Evolutionary conservation across 2,888 invertebrate species (phyloP).

Genomic region (Drosophila rellima): DNA sequence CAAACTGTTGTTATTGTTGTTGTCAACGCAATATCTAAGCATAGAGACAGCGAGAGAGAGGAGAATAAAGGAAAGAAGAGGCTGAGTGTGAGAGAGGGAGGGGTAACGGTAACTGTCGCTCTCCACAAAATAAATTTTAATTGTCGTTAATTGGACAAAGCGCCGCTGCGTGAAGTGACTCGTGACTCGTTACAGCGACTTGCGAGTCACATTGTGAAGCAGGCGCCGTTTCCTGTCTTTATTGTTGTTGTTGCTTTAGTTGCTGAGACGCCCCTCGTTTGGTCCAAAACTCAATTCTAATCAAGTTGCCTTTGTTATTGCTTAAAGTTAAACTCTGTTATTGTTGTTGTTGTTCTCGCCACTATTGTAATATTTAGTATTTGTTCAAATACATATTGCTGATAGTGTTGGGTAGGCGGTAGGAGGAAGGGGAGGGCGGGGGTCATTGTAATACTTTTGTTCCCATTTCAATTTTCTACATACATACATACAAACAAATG

Average conservation of each 20-base stretch:
- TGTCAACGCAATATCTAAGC: conserved; percentile 11
- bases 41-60: not conserved
- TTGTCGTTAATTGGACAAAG: conserved; percentile 69
- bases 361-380: conserved; percentile 8
- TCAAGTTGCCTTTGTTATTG: conserved; percentile 21
- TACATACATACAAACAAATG: too few species aligned
- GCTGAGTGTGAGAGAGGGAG: not conserved
- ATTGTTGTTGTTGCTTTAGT: conserved; percentile 24
- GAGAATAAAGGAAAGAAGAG: not conserved
- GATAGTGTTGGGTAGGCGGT: conserved; percentile 15
- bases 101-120: conserved; percentile 9
- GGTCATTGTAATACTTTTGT: conserved; percentile 14
- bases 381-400: conserved; percentile 11
- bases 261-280: conserved; percentile 35
- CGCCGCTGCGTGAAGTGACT: conserved; percentile 37
- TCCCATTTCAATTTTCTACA: conserved; percentile 27
- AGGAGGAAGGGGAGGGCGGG: not conserved
- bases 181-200: conserved; percentile 13
- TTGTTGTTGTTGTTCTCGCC: conserved; percentile 10
- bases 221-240: conserved; percentile 40
- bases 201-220: conserved; percentile 31
- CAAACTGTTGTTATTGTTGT: conserved; percentile 1
- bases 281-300: conserved; percentile 25
- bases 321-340: conserved; percentile 21
- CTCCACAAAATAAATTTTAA: conserved; percentile 49